Base-by-base conservation (phyloP, 2,113 vertebrate genomes). In the Oncorhynchus masou region DNA sequence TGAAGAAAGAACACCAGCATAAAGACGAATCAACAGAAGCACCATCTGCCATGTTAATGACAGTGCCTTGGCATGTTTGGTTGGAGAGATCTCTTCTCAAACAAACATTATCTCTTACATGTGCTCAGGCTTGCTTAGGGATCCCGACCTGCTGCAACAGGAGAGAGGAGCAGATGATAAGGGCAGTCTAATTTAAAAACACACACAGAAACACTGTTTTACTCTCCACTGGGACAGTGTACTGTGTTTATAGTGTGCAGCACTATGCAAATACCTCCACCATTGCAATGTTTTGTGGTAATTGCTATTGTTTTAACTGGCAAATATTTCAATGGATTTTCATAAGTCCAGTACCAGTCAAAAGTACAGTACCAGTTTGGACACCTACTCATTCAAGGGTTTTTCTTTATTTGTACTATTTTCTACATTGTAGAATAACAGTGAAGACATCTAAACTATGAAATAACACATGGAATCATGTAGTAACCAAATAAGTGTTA, bases 41-140 rank as follows among this genome's bases (percentile, higher is more conserved):
- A 80, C 39, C 39, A 93, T 91, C 91, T 94, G 91, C 90, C 87
- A 80, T 68, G 88, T 80, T 90, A 91, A 93, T 91, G 89, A 91
- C 82, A 70, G 79, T 85, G 86, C 85, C 88, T 83, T 81, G 81
- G 81, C 82, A 86, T 62, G 80, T 80, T 84, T 71, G 88, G 79
- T 79, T 80, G 79, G 84, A 86, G 74, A 83, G 71, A 68, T 68
- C 83, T 83, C 78, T 77, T 27, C 45, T 65, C 8, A 8, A 57
- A 74, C 73, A 80, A 83, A 80, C 80, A 75, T 79, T 76, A 69
- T 77, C 82, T 85, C 87, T 90, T 86, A 84, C 78, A 74, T 16
- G 25, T 67, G 25, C 25, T 11, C 29, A 16, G 65, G 65, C 65
- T 67, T 15, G 15, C 22, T 2, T 67, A 29, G 16, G 12, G 29